Evolutionary conservation across 2,797 vertebrate genomes (phyloP).

Genomic region (Anguilla megastoma): DNA sequence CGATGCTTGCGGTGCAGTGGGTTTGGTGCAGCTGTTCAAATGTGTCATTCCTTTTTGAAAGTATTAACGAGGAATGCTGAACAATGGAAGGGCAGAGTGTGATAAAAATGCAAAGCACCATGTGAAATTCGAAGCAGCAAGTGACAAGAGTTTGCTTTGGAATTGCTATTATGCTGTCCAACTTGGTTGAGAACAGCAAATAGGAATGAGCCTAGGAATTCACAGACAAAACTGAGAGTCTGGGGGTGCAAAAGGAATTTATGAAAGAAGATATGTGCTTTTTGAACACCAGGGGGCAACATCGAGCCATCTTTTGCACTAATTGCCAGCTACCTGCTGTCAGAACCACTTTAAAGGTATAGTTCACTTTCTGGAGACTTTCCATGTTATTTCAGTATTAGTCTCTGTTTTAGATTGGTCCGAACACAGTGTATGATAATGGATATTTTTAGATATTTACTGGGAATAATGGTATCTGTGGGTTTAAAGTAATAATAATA

Average conservation of each 20-base stretch:
- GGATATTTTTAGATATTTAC: too few species aligned
- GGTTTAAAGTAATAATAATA: too few species aligned
- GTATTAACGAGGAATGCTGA: not conserved
- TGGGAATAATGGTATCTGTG: too few species aligned
- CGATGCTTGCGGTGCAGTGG: conserved; percentile 9
- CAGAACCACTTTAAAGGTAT: not conserved
- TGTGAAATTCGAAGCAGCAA: not conserved
- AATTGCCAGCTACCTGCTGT: too few species aligned
- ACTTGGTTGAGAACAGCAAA: not conserved
- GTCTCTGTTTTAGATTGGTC: not conserved
- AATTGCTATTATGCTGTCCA: not conserved
- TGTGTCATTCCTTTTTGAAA: not conserved
- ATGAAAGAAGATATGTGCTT: not conserved
- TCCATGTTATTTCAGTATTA: not conserved
- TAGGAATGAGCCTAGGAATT: not conserved
- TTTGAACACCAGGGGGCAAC: conserved; percentile 29
- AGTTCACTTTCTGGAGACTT: not conserved
- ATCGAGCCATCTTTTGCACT: conserved; percentile 31
- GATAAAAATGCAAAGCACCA: not conserved
- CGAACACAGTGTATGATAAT: too few species aligned
- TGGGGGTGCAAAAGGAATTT: not conserved
- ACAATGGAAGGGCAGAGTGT: not conserved
- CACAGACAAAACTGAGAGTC: not conserved
- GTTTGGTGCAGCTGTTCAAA: not conserved
- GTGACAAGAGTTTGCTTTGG: not conserved